phyloP scores from a whole-genome alignment of 1,140 invertebrate species.

The Cyphomyrmex costatus region DNA sequence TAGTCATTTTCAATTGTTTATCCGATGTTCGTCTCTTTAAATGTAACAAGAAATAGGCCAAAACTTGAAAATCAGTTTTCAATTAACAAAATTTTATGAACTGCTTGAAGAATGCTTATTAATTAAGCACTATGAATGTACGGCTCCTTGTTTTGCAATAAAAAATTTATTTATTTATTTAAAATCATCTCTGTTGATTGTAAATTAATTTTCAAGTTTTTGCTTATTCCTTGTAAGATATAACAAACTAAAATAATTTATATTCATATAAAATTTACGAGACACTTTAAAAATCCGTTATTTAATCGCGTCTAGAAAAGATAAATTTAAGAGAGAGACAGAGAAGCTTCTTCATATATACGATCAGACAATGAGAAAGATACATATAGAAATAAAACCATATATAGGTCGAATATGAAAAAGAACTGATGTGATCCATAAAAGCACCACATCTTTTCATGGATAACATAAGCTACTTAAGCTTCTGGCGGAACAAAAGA shows the following conservation, averaged over 20 bases:
- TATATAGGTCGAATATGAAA: background rate
- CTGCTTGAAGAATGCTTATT: too few relatives aligned
- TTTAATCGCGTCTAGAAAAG: background rate
- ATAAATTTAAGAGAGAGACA: background rate
- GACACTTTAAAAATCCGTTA: background rate
- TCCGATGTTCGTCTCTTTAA: too few relatives aligned
- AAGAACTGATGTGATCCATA: background rate
- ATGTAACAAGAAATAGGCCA: background rate
- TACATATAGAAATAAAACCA: background rate
- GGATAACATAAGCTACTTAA: conserved; percentile 65
- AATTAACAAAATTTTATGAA: too few relatives aligned
- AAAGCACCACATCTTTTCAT: conserved; percentile 35
- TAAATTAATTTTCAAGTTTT: too few relatives aligned
- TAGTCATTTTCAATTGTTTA: background rate
- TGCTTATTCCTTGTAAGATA: too few relatives aligned
- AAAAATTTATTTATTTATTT: too few relatives aligned
- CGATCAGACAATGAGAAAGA: background rate
- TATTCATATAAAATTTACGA: too few relatives aligned
- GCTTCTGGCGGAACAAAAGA: conserved; percentile 22
- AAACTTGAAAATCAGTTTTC: too few relatives aligned
- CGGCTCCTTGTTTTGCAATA: too few relatives aligned
- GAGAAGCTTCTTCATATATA: background rate
- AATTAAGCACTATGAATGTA: too few relatives aligned
- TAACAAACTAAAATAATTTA: too few relatives aligned
- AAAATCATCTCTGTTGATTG: too few relatives aligned